Percentiles rank a stretch among this genome's conserved stretches.
These are phyloP conservation scores for Oreonectes daqikongensis DNA, from an alignment of 2,797 vertebrate species.

Conservation along the genomic window DNA sequence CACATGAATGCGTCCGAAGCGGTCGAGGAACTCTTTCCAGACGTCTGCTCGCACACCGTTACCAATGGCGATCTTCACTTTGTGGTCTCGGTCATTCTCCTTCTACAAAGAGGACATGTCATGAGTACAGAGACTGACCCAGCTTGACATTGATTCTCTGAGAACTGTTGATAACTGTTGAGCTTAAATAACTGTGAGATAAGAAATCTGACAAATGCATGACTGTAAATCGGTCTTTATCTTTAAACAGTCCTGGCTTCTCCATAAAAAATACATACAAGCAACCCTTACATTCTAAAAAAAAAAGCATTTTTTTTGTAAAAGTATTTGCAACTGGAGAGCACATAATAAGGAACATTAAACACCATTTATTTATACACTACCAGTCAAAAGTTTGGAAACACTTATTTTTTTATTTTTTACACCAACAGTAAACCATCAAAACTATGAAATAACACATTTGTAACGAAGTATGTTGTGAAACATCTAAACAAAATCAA, in stretches of 20 bases:
- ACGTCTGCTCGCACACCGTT: slow-evolving; percentile 84
- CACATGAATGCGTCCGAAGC: slow-evolving; percentile 83
- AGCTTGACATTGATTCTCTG: background rate
- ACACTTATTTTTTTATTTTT: no score
- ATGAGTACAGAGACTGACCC: background rate
- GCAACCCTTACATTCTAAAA: no score
- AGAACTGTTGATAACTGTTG: background rate
- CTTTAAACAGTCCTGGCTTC: background rate
- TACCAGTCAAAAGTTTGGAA: no score
- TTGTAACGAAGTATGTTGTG: no score
- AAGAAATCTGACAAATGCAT: background rate
- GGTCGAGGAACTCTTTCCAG: slow-evolving; percentile 84
- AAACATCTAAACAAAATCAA: no score
- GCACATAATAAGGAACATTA: no score
- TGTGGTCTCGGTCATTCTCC: slow-evolving; percentile 81
- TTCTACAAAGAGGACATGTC: slow-evolving; percentile 69
- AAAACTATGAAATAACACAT: no score
- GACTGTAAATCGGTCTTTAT: background rate
- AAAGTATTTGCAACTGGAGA: no score
- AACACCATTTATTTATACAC: no score
- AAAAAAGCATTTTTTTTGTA: no score
- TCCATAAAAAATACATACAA: no score
- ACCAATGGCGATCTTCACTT: slow-evolving; percentile 83
- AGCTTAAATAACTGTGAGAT: background rate
- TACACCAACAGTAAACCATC: no score